Evolutionary conservation across 2,113 vertebrate genomes (phyloP), one percentile per base, ranked within the genome.

Genomic region (Coptodon bakossiorum): DNA sequence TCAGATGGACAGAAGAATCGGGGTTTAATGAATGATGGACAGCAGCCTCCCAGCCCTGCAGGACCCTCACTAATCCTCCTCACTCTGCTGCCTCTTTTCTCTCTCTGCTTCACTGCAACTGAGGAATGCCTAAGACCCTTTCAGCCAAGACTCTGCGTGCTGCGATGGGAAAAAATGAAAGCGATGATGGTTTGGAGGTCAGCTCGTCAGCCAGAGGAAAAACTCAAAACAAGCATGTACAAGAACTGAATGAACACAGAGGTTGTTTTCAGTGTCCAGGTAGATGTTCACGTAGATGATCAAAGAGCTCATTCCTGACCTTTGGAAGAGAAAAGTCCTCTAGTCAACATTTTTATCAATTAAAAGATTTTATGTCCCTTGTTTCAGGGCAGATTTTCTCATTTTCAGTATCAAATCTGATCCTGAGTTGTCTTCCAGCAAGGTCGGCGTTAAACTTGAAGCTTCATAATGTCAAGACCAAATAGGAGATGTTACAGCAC

Each of bases 71-170:
- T 87, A 86, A 86, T 80, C 53, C 87, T 82, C 79, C 71, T 61
- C 82, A 17, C 36, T 59, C 66, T 9, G 57, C 80, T 45, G 66
- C 79, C 27, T 79, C 73, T 80, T 40, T 61, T 78, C 84, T 84
- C 86, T 86, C 88, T 84, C 5, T 83, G 89, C 88, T 85, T 83
- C 83, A 86, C 36, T 88, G 90, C 17, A 86, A 8, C 36, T 19
- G 66, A 19, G 91, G 90, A 92, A 92, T 93, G 83, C 13, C 40
- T 56, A 9, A 89, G 68, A 81, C 10, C 56, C 68, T 85, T 90
- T 87, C 43, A 59, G 57, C 79, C 87, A 38, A 19, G 50, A 87
- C 63, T 5, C 61, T 31, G 76, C 6, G 2, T 78, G 73, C 29
- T 50, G 73, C 16, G 16, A 78, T 78, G 45, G 6, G 27, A 34